Evolutionary conservation across 2,113 vertebrate genomes (phyloP), one percentile per base, ranked within the genome.

Genomic region (Apodemus sylvaticus): DNA sequence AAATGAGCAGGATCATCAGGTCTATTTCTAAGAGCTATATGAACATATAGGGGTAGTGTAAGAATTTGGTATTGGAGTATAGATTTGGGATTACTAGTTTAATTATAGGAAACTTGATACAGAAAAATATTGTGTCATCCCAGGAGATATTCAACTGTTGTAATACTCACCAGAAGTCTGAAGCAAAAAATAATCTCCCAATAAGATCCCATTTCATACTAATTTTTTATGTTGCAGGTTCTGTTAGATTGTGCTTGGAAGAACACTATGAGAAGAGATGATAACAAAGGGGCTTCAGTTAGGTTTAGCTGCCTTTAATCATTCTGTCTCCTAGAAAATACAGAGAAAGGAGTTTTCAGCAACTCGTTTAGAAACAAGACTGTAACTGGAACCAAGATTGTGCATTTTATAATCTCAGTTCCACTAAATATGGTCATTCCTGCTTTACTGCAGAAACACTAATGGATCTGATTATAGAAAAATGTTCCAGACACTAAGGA

Each of bases 1-100:
- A n/a, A n/a, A n/a, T n/a, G n/a, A n/a, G n/a, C n/a, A 86, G 53
- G 53, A 93, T 95, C 78, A 71, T 70, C 96, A 90, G 66, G 53
- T 74, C 55, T 36, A 45, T 87, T 96, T 86, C 45, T 39, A 93
- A 94, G n/a, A 45, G 64, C n/a, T 96, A 0, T 76, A n/a, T 17
- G 51, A 95, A 92, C 55, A 94, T 88, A 66, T 78, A 45, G 42
- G 36, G 4, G 26, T 26, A 19, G 22, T 20, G 7, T 53, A 34
- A 26, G 36, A 89, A 34, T 42, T 94, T 94, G 51, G n/a, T 90
- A 77, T 31, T 92, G 19, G 66, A 82, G 48, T 90, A 62, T 95
- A 89, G n/a, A 90, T 86, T 58, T 89, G n/a, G 0, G 5, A 81
- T 60, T 90, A 81, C 89, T 90, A 74, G 93, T 88, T 4, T 82